Evolutionary conservation across 2,113 vertebrate species (phyloP).

Genomic region (Cynocephalus volans): DNA sequence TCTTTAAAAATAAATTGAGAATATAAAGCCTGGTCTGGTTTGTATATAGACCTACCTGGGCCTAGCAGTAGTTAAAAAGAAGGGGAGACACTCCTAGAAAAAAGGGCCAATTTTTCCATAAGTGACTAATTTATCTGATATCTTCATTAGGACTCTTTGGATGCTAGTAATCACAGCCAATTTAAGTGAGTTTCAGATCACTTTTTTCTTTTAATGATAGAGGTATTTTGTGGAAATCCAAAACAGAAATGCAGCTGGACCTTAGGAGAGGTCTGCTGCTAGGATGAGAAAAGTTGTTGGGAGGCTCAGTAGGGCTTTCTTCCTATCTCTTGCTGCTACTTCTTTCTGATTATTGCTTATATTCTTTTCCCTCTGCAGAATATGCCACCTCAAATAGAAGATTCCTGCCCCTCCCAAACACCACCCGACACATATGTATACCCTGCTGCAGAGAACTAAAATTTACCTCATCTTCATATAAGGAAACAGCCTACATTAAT

Average conservation of each 20-base stretch:
- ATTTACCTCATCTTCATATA: background rate
- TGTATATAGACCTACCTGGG: background rate
- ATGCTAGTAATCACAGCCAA: background rate
- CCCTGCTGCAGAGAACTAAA: background rate
- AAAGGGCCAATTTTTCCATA: background rate
- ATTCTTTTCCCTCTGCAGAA: conserved; percentile 1
- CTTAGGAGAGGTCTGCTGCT: background rate
- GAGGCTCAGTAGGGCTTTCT: too few species aligned
- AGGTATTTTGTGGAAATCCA: background rate
- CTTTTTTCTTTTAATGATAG: background rate
- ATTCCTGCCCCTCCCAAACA: background rate
- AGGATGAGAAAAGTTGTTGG: background rate
- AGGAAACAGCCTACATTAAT: background rate
- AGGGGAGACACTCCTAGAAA: background rate
- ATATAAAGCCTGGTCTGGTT: background rate
- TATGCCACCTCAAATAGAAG: background rate
- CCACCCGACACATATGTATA: background rate
- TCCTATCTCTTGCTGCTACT: background rate
- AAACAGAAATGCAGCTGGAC: conserved; percentile 2
- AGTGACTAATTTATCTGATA: background rate
- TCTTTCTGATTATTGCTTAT: background rate
- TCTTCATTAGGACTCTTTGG: background rate
- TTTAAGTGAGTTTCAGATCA: background rate
- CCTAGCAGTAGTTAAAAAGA: background rate
- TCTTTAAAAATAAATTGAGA: background rate